phyloP scores from a whole-genome alignment of 2,113 vertebrate genomes.

The Tinamus guttatus region DNA sequence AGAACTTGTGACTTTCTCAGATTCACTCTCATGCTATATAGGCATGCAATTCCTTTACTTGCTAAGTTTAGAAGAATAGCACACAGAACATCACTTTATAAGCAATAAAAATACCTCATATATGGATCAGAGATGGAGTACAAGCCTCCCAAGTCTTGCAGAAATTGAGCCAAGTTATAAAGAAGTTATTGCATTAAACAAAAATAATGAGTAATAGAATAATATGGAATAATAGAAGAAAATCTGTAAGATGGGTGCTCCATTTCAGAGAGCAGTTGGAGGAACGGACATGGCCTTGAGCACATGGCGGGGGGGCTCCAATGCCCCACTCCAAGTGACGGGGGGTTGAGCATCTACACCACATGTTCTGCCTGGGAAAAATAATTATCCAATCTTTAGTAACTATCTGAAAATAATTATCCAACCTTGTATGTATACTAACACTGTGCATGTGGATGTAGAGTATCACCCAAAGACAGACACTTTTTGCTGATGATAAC shows the following conservation, averaged over 20 bases:
- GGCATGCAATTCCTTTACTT: neutral
- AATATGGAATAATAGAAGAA: neutral
- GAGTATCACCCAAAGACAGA: neutral
- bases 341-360: rapidly evolving
- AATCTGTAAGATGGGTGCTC: neutral
- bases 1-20: neutral
- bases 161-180: neutral
- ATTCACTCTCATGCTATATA: neutral
- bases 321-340: rapidly evolving
- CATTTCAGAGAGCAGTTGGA: neutral
- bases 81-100: neutral
- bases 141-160: neutral
- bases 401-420: neutral
- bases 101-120: neutral
- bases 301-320: neutral
- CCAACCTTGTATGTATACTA: neutral
- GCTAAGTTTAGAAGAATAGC: neutral
- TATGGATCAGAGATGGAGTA: neutral
- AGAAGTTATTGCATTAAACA: neutral
- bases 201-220: neutral
- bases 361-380: neutral
- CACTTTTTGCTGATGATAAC: neutral
- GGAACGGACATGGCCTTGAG: neutral
- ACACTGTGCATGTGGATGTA: neutral
- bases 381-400: neutral